These are phyloP conservation scores for Gambusia affinis DNA, from an alignment of 2,113 vertebrate genomes.

Conservation along the genomic window DNA sequence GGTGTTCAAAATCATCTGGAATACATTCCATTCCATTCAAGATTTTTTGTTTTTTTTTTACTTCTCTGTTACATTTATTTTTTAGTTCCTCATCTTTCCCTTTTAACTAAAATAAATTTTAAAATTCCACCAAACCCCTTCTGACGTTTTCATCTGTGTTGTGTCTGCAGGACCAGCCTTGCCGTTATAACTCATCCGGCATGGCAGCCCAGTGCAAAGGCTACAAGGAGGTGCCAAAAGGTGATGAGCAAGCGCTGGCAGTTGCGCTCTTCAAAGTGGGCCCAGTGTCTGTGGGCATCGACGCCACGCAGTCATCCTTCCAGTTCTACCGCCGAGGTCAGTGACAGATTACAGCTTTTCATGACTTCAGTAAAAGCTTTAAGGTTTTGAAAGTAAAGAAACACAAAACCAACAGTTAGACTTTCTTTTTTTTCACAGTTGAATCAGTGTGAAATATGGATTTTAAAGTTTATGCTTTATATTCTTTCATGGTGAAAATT, in stretches of 20 bases:
- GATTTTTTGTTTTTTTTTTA: no score
- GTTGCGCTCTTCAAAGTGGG: slow-evolving; percentile 85
- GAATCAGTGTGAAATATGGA: no score
- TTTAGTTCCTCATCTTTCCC: not conserved
- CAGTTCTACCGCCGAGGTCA: slow-evolving; percentile 91
- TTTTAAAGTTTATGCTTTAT: no score
- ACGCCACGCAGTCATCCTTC: slow-evolving; percentile 87
- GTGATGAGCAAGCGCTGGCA: slow-evolving; percentile 86
- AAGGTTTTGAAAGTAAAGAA: not conserved
- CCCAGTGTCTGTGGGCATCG: slow-evolving; percentile 88
- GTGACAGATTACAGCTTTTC: not conserved
- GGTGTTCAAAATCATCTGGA: no score
- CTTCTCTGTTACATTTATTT: no score
- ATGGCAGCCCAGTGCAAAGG: slow-evolving; percentile 85
- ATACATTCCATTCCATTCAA: no score
- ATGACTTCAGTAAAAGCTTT: not conserved
- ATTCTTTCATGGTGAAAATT: no score
- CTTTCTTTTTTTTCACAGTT: no score
- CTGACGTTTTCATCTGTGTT: not conserved
- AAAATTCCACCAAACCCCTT: not conserved
- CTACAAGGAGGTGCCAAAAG: slow-evolving; percentile 84
- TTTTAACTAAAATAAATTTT: not conserved
- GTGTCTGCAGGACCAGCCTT: slow-evolving; percentile 82
- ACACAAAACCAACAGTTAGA: not conserved
- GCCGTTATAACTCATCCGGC: slow-evolving; percentile 85